A percentile compares a stretch with the other conserved stretches of the same genome.
Conservation (phyloP, 2,888 invertebrate genomes). For the Acrobasis consociella region DNA sequence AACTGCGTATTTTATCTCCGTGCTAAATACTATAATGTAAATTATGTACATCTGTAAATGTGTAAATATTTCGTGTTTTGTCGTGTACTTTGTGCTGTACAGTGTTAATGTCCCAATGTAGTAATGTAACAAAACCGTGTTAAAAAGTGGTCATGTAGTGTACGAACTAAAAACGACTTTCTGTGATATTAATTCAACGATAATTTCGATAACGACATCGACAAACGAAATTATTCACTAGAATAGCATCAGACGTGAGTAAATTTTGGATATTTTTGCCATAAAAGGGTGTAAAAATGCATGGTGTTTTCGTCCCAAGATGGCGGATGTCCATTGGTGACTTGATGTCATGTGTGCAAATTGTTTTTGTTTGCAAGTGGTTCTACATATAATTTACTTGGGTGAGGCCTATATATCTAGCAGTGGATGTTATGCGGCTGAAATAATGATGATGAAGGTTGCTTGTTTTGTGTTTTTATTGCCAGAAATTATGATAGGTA, state of each 20-base stretch:
- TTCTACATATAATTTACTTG: conserved; percentile 28
- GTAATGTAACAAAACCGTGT: conserved; percentile 22
- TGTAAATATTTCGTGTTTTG: conserved; percentile 41
- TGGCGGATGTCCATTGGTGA: conserved; percentile 63
- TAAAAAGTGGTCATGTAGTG: conserved; percentile 20
- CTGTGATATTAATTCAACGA: conserved; percentile 28
- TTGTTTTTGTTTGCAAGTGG: conserved; percentile 49
- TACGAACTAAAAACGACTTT: conserved; percentile 32
- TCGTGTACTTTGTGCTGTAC: conserved; percentile 32
- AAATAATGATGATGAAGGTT: no score
- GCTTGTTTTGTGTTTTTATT: conserved; percentile 10
- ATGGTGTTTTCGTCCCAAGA: conserved; percentile 51
- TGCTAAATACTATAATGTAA: conserved; percentile 45
- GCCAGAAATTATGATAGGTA: background rate
- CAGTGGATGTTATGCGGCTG: no score
- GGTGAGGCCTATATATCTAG: no score
- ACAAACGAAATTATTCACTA: conserved; percentile 31
- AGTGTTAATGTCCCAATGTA: conserved; percentile 30
- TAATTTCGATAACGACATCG: conserved; percentile 38
- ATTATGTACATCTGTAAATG: conserved; percentile 44
- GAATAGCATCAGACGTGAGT: conserved; percentile 61
- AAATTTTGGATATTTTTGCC: conserved; percentile 8
- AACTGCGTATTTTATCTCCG: conserved; percentile 67
- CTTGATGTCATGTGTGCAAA: conserved; percentile 41
- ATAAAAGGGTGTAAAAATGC: conserved; percentile 18